phyloP scores from a whole-genome alignment of 2,113 vertebrate species.

The Spea bombifrons region DNA sequence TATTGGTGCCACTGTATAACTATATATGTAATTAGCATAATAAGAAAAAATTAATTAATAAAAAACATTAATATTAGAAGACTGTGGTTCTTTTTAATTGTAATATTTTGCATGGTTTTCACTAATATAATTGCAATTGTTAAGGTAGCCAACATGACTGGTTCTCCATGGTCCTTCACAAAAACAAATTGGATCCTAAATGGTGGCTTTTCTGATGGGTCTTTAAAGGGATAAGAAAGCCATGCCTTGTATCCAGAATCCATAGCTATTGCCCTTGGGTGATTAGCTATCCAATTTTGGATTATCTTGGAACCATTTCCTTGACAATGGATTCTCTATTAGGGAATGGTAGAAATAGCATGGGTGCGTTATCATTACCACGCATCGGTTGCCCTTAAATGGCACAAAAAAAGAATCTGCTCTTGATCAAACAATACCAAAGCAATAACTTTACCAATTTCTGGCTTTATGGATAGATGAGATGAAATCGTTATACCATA shows the following conservation, averaged over 20 bases:
- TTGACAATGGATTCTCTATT: background rate
- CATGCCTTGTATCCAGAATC: constrained; percentile 69
- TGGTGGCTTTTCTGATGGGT: constrained; percentile 43
- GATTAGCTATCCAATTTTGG: constrained; percentile 58
- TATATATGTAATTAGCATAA: background rate
- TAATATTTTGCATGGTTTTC: constrained; percentile 9
- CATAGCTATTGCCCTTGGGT: constrained; percentile 63
- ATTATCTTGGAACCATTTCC: constrained; percentile 42
- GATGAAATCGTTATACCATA: constrained; percentile 54
- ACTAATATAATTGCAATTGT: constrained; percentile 55
- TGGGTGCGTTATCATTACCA: constrained; percentile 67
- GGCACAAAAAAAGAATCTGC: constrained; percentile 68
- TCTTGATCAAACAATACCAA: constrained; percentile 58
- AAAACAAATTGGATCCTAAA: constrained; percentile 54
- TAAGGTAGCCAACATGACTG: constrained; percentile 52
- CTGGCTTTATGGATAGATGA: constrained; percentile 56
- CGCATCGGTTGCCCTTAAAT: constrained; percentile 62
- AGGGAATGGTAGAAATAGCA: constrained; percentile 46
- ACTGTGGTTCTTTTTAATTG: constrained; percentile 6
- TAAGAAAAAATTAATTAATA: no score
- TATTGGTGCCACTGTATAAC: constrained; percentile 3
- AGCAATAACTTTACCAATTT: constrained; percentile 58
- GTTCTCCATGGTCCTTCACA: constrained; percentile 60
- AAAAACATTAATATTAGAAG: constrained; percentile 30
- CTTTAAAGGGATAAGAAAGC: constrained; percentile 62